A percentile compares a stretch with the other conserved stretches of the same genome.
phyloP scores from a whole-genome alignment of 2,797 vertebrate species.

The Thunnus albacares region DNA sequence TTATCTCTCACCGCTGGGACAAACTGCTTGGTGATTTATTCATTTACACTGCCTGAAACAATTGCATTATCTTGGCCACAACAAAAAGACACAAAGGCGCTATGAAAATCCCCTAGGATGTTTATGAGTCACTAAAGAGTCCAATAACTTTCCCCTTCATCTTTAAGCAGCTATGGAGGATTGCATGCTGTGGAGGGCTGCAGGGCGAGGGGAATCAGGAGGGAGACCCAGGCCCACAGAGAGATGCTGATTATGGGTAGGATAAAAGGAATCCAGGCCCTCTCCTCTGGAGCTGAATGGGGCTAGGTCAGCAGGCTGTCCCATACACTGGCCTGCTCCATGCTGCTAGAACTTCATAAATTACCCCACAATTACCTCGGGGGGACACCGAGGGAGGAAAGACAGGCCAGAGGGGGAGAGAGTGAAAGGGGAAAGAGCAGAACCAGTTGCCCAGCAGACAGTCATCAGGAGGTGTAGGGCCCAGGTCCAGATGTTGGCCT shows the following conservation, averaged over 20 bases:
- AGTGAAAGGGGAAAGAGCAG: constrained; percentile 72
- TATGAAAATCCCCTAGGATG: constrained; percentile 84
- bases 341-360: constrained; percentile 87
- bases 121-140: constrained; percentile 89
- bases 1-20: constrained; percentile 61
- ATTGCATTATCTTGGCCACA: constrained; percentile 80
- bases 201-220: constrained; percentile 65
- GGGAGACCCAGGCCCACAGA: constrained; percentile 60
- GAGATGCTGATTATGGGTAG: constrained; percentile 77
- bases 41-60: constrained; percentile 84
- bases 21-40: constrained; percentile 84
- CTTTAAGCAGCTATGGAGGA: constrained; percentile 73
- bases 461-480: constrained; percentile 61
- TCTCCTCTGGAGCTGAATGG: constrained; percentile 81
- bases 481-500: constrained; percentile 80
- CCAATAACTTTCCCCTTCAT: constrained; percentile 89
- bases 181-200: constrained; percentile 76
- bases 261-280: constrained; percentile 77
- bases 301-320: constrained; percentile 85
- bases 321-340: constrained; percentile 84
- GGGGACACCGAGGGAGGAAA: constrained; percentile 67
- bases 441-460: constrained; percentile 74
- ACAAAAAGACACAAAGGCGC: constrained; percentile 83
- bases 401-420: constrained; percentile 60
- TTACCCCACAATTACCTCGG: constrained; percentile 84